A percentile compares a stretch with the other conserved stretches of the same genome.
These are phyloP conservation scores for Bedellia somnulentella DNA, from an alignment of 2,888 invertebrate species.

Conservation along the genomic window DNA sequence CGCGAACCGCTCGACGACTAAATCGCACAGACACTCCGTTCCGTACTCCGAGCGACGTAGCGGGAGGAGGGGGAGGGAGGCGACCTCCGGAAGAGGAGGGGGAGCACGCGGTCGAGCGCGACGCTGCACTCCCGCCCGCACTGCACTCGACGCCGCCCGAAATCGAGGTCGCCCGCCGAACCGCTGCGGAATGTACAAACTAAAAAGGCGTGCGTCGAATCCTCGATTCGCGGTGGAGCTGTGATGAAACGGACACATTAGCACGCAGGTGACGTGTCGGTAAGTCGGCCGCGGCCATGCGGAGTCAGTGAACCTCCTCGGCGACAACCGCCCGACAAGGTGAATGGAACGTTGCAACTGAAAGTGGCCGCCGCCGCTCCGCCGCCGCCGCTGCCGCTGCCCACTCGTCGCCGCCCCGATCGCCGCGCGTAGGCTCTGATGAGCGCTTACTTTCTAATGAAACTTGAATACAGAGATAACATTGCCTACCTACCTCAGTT, in stretches of 20 bases:
- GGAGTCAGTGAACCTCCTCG: slow-evolving; percentile 54
- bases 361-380: slow-evolving; percentile 58
- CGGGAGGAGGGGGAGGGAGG: slow-evolving; percentile 11
- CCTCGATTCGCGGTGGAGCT: slow-evolving; percentile 22
- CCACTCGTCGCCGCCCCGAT: slow-evolving; percentile 38
- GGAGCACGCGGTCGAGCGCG: slow-evolving; percentile 51
- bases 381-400: slow-evolving; percentile 47
- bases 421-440: slow-evolving; percentile 23
- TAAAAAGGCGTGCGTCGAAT: slow-evolving; percentile 14
- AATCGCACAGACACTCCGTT: slow-evolving; percentile 16
- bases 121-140: slow-evolving; percentile 40
- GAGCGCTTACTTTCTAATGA: too few species aligned
- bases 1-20: slow-evolving; percentile 54
- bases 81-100: slow-evolving; percentile 17
- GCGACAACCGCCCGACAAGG: slow-evolving; percentile 49
- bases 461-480: too few species aligned
- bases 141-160: slow-evolving; percentile 51
- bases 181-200: slow-evolving; percentile 47
- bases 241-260: slow-evolving; percentile 46
- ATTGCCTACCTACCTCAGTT: too few species aligned
- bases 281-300: slow-evolving; percentile 26
- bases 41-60: slow-evolving; percentile 1
- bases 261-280: slow-evolving; percentile 46
- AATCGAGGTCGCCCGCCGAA: slow-evolving; percentile 47
- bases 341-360: slow-evolving; percentile 53